These are phyloP conservation scores for Hippocampus barbouri DNA, from an alignment of 2,113 vertebrate species.

Conservation along the genomic window DNA sequence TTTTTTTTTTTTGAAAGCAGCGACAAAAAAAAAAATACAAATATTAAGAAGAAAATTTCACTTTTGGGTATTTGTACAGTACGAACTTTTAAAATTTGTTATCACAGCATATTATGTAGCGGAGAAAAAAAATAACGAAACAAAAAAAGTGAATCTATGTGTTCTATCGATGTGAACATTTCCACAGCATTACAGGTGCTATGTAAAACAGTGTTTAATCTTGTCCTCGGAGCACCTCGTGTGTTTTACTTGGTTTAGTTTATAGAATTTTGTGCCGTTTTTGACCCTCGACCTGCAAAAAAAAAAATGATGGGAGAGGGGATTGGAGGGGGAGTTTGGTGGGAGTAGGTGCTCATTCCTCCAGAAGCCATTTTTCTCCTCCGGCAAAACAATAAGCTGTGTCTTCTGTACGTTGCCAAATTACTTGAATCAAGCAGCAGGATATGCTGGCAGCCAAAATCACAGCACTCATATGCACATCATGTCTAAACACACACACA, in stretches of 20 bases:
- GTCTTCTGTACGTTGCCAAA: constrained; percentile 82
- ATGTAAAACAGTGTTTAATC: constrained; percentile 76
- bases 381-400: constrained; percentile 78
- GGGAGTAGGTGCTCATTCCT: constrained; percentile 58
- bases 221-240: constrained; percentile 54
- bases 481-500: constrained; percentile 14
- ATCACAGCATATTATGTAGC: constrained; percentile 70
- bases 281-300: constrained; percentile 29
- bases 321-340: constrained; percentile 6
- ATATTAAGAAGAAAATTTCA: constrained; percentile 21
- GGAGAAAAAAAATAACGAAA: constrained; percentile 50
- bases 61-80: constrained; percentile 45
- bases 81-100: constrained; percentile 28
- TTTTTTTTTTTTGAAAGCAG: constrained; percentile 19
- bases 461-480: constrained; percentile 43
- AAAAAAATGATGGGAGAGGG: constrained; percentile 43
- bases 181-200: constrained; percentile 75
- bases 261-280: constrained; percentile 20
- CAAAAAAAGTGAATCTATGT: constrained; percentile 47
- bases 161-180: constrained; percentile 68
- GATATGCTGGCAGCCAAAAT: constrained; percentile 78
- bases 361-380: constrained; percentile 72
- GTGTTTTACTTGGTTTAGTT: constrained; percentile 17
- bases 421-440: constrained; percentile 79
- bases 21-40: constrained; percentile 37